Percentiles rank a stretch among this genome's conserved stretches.
Evolutionary conservation across 2,113 vertebrate genomes (phyloP).

Genomic region (Campylomormyrus numenius): DNA sequence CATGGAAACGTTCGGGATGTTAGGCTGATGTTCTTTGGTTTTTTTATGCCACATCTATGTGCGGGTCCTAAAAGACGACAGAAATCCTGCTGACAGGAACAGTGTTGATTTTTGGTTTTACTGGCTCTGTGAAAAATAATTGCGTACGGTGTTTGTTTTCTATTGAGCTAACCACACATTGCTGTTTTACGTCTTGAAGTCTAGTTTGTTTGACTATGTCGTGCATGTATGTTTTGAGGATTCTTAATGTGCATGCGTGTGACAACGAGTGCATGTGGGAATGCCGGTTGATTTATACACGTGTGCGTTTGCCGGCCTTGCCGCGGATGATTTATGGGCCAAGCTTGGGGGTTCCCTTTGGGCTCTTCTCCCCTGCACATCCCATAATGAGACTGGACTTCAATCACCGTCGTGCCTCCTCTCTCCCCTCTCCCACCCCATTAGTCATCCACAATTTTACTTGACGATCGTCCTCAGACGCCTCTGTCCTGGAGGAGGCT

Average conservation of each 20-base stretch:
- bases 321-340: neutral
- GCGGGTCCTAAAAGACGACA: neutral
- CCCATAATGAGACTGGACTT: neutral
- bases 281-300: neutral
- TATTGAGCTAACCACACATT: neutral
- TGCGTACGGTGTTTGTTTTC: neutral
- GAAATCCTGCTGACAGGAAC: neutral
- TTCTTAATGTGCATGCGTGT: constrained; percentile 6
- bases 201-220: neutral
- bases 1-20: neutral
- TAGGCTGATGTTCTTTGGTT: neutral
- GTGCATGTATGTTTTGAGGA: neutral
- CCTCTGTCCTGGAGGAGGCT: neutral
- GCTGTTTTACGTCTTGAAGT: neutral
- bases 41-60: neutral
- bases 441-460: neutral
- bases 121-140: neutral
- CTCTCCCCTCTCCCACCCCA: neutral
- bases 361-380: neutral
- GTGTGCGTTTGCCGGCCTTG: neutral
- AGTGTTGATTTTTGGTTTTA: neutral
- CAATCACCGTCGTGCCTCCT: neutral
- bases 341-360: neutral
- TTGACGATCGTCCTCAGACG: neutral
- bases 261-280: neutral